Percentiles rank a stretch among this genome's conserved stretches.
Conservation (phyloP, 1,140 invertebrate genomes). For the Zaprionus davidi region DNA sequence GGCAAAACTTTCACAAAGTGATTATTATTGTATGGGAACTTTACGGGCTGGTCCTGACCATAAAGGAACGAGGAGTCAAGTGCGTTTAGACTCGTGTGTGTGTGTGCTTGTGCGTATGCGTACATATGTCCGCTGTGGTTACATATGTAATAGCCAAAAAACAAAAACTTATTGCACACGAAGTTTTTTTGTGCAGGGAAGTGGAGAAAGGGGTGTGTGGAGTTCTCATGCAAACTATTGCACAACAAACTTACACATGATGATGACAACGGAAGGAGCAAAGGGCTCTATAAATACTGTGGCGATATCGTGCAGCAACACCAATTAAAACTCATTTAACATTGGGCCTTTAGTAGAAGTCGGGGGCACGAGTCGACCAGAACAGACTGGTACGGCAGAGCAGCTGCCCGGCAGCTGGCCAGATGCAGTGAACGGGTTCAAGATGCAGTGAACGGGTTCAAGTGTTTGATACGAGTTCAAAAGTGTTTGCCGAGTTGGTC, state of each 20-base stretch:
- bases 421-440: slow-evolving; percentile 68
- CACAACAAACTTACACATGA: slow-evolving; percentile 43
- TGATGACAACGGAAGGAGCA: slow-evolving; percentile 34
- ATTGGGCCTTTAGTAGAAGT: slow-evolving; percentile 32
- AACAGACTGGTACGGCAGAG: background rate
- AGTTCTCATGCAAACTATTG: slow-evolving; percentile 71
- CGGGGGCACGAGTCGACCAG: slow-evolving; percentile 1
- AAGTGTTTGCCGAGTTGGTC: slow-evolving; percentile 61
- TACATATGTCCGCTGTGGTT: slow-evolving; percentile 35
- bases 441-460: slow-evolving; percentile 70
- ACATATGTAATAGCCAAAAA: slow-evolving; percentile 55
- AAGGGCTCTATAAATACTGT: slow-evolving; percentile 29
- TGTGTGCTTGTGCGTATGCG: background rate
- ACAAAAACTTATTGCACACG: slow-evolving; percentile 61
- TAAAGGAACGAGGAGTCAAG: slow-evolving; percentile 14
- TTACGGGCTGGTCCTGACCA: slow-evolving; percentile 53
- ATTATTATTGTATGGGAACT: slow-evolving; percentile 80
- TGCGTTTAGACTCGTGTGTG: background rate
- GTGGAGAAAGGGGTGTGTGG: background rate
- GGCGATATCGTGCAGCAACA: slow-evolving; percentile 67
- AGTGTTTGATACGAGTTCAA: slow-evolving; percentile 70
- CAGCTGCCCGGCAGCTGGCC: slow-evolving; percentile 36
- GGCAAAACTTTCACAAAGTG: slow-evolving; percentile 77
- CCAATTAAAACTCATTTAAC: slow-evolving; percentile 82
- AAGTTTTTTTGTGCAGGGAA: slow-evolving; percentile 42